A percentile compares a stretch with the other conserved stretches of the same genome.
phyloP scores from a whole-genome alignment of 2,797 vertebrate genomes.

The Micrastur ruficollis region DNA sequence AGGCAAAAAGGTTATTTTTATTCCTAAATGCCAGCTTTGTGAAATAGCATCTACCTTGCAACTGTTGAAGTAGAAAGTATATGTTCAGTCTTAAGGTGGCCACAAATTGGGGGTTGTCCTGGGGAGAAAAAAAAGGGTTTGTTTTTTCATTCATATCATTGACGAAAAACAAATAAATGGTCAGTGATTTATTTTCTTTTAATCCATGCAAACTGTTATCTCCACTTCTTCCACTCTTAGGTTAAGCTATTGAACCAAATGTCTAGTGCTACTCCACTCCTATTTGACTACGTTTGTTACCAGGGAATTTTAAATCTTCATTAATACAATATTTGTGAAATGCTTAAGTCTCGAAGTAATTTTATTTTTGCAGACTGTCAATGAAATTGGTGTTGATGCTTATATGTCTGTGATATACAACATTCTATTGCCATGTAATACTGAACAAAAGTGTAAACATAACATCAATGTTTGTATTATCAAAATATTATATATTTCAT shows the following conservation, averaged over 20 bases:
- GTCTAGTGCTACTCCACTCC: background rate
- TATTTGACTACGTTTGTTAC: background rate
- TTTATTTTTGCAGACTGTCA: background rate
- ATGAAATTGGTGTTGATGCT: background rate
- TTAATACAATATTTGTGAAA: background rate
- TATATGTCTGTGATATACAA: background rate
- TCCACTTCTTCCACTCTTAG: background rate
- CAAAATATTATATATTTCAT: background rate
- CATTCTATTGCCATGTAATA: background rate
- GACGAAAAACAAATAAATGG: background rate
- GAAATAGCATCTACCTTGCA: background rate
- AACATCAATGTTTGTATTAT: background rate
- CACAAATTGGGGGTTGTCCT: background rate
- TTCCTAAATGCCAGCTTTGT: background rate
- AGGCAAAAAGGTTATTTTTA: background rate
- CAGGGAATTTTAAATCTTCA: background rate
- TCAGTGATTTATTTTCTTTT: background rate
- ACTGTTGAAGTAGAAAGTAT: background rate
- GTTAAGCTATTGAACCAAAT: background rate
- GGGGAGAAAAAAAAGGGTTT: rapidly evolving
- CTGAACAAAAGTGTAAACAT: background rate
- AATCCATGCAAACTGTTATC: background rate
- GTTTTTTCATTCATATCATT: background rate
- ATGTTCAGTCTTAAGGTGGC: background rate
- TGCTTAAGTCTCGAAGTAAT: background rate